Percentiles rank a stretch among this genome's conserved stretches.
phyloP scores from a whole-genome alignment of 2,113 vertebrate genomes.

The Siphamia tubifer region DNA sequence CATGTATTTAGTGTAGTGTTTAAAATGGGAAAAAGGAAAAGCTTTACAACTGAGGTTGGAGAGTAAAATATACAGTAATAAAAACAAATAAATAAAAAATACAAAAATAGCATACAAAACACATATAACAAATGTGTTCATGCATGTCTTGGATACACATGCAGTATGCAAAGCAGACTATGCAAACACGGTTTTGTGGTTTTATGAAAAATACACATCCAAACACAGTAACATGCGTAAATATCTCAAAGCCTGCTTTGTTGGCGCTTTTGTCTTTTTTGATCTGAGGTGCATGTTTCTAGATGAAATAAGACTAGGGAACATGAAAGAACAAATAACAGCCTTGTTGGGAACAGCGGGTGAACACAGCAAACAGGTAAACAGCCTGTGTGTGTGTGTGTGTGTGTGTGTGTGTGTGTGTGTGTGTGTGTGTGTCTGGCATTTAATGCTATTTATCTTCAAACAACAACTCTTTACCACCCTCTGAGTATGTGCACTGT shows the following conservation, averaged over 20 bases:
- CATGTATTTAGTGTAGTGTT: too few species aligned
- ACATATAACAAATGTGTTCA: background rate
- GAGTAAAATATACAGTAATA: too few species aligned
- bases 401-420: conserved; percentile 12
- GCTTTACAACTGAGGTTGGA: too few species aligned
- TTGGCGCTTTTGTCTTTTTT: conserved; percentile 50
- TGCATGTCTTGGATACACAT: too few species aligned
- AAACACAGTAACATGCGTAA: background rate
- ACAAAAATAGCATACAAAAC: too few species aligned
- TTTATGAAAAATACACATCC: too few species aligned
- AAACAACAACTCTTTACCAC: conserved; percentile 15
- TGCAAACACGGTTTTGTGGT: too few species aligned
- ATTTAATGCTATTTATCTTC: conserved; percentile 50
- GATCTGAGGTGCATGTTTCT: conserved; percentile 53
- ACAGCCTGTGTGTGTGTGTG: conserved; percentile 14
- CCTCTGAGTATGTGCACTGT: background rate
- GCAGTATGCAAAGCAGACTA: too few species aligned
- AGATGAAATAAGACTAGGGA: conserved; percentile 56
- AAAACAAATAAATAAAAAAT: too few species aligned
- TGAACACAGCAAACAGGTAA: conserved; percentile 55
- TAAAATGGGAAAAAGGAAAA: too few species aligned
- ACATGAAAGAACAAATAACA: conserved; percentile 58
- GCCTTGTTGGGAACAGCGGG: conserved; percentile 41
- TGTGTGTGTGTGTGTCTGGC: conserved; percentile 12
- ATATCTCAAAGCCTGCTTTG: conserved; percentile 19